Conservation (phyloP, 2,888 invertebrate species). For the Sepiola atlantica region DNA sequence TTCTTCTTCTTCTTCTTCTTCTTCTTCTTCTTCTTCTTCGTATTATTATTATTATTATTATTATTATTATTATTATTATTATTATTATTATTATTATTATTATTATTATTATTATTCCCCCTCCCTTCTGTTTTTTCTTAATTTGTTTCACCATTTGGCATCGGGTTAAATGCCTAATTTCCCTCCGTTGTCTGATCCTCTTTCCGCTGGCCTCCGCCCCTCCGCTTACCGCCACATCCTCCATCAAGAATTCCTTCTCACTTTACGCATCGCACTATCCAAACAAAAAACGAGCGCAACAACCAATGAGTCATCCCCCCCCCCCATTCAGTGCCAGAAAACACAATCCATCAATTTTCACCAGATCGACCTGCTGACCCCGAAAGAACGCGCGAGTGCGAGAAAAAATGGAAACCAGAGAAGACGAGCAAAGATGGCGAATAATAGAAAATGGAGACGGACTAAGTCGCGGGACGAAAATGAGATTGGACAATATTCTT, state of each 20-base stretch:
- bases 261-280: background rate
- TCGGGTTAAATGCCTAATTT: background rate
- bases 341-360: conserved; percentile 8
- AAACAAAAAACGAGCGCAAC: background rate
- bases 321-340: background rate
- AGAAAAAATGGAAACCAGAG: background rate
- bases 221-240: background rate
- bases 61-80: too few species aligned
- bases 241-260: background rate
- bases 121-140: background rate
- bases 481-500: background rate
- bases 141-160: background rate
- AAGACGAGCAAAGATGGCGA: background rate
- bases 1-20: too few species aligned
- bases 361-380: background rate
- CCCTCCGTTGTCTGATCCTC: background rate
- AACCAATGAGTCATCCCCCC: background rate
- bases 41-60: too few species aligned
- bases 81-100: too few species aligned
- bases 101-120: background rate
- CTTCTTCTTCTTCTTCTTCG: too few species aligned
- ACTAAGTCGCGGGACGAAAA: too few species aligned
- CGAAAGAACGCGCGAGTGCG: background rate
- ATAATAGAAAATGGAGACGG: too few species aligned
- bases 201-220: background rate